Evolutionary conservation across 2,797 vertebrate species (phyloP).

Genomic region (Macroramphosus scolopax): DNA sequence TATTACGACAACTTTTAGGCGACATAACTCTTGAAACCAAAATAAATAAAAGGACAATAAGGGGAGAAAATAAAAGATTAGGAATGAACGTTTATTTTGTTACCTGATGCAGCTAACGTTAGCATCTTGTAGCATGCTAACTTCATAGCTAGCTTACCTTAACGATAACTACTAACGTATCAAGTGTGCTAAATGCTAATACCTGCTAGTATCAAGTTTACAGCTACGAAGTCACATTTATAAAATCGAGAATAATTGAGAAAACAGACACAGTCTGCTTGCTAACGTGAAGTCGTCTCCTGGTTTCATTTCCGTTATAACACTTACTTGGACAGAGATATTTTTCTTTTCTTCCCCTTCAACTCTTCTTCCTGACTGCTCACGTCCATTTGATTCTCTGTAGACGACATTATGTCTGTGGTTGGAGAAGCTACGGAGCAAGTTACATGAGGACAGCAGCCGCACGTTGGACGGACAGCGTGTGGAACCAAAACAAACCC

Average conservation of each 20-base stretch:
- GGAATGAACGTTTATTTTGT: no score
- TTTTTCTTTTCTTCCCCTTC: slow-evolving; percentile 69
- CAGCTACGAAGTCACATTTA: background rate
- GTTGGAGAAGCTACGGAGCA: background rate
- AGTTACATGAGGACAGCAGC: background rate
- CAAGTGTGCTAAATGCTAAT: no score
- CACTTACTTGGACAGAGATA: slow-evolving; percentile 68
- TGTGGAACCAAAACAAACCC: slow-evolving; percentile 53
- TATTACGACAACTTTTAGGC: no score
- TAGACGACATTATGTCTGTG: slow-evolving; percentile 19
- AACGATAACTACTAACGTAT: no score
- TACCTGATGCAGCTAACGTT: no score
- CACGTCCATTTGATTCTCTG: slow-evolving; percentile 13
- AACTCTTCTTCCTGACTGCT: slow-evolving; percentile 33
- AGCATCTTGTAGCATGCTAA: no score
- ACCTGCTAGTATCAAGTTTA: no score
- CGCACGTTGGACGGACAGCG: slow-evolving; percentile 4
- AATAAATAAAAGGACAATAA: no score
- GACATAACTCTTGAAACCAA: no score
- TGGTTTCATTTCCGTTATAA: background rate
- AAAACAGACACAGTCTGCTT: background rate
- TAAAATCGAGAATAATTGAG: no score
- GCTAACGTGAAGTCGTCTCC: slow-evolving; percentile 1
- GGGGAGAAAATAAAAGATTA: no score
- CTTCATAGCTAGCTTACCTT: no score